Conservation (phyloP, 2,888 invertebrate species). For the Tromatobia lineatoria region DNA sequence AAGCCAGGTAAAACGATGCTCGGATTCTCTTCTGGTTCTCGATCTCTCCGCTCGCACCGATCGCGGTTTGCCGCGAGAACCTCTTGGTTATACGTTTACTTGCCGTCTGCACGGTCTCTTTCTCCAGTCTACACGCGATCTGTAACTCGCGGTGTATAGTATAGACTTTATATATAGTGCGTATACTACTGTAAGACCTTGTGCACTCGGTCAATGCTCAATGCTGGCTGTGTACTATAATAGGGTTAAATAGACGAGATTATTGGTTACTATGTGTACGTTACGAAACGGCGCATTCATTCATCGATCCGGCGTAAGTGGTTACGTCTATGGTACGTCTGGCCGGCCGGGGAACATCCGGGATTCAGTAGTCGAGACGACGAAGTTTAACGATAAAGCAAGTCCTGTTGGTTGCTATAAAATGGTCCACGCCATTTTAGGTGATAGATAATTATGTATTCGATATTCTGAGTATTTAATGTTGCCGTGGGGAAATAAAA, state of each 20-base stretch:
- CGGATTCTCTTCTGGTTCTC: slow-evolving; percentile 42
- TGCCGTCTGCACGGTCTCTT: slow-evolving; percentile 3
- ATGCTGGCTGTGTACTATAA: slow-evolving; percentile 32
- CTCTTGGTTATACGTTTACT: neutral
- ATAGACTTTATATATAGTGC: slow-evolving; percentile 3
- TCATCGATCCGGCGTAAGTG: slow-evolving; percentile 58
- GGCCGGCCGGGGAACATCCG: slow-evolving; percentile 31
- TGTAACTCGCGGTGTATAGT: slow-evolving; percentile 4
- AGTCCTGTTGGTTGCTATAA: neutral
- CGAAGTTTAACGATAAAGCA: neutral
- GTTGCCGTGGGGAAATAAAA: too few relatives aligned
- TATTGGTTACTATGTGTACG: slow-evolving; percentile 35
- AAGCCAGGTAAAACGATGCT: slow-evolving; percentile 33
- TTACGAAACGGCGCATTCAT: slow-evolving; percentile 53
- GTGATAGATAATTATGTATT: too few relatives aligned
- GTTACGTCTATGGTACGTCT: slow-evolving; percentile 61
- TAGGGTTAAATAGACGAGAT: slow-evolving; percentile 37
- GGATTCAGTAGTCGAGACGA: slow-evolving; percentile 21
- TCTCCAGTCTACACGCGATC: slow-evolving; percentile 37
- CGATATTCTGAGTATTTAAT: too few relatives aligned
- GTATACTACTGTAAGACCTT: slow-evolving; percentile 14
- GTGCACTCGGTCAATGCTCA: slow-evolving; percentile 21
- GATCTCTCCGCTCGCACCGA: slow-evolving; percentile 3
- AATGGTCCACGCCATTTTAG: too few relatives aligned
- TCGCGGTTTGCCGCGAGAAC: slow-evolving; percentile 10